Evolutionary conservation across 2,113 vertebrate genomes (phyloP).

Genomic region (Plecotus auritus): DNA sequence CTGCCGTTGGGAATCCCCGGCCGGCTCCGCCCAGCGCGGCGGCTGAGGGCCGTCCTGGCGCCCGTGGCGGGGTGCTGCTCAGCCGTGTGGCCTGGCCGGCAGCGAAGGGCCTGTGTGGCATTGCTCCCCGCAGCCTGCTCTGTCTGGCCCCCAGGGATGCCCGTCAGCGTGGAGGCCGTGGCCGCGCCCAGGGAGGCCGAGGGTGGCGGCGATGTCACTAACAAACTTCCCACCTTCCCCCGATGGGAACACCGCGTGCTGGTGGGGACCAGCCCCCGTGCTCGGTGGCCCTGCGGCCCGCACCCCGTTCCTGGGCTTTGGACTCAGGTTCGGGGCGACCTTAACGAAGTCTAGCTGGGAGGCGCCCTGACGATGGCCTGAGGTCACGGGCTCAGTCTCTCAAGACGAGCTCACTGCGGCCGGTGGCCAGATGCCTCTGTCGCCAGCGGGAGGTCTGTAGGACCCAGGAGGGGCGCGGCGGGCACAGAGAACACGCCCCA

Average conservation of each 20-base stretch:
- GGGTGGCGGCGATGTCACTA: fast-evolving
- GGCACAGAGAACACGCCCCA: too few species aligned
- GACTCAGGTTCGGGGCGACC: slow-evolving; percentile 45
- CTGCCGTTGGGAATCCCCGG: background rate
- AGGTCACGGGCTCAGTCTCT: slow-evolving; percentile 54
- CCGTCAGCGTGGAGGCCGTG: fast-evolving
- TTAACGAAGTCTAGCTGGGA: slow-evolving; percentile 48
- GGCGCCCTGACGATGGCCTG: background rate
- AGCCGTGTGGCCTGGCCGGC: fast-evolving
- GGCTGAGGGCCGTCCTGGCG: too few species aligned
- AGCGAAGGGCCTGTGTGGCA: background rate
- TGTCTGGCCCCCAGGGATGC: background rate
- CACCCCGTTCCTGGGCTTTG: background rate
- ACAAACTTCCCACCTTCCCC: background rate
- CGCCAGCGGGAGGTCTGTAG: too few species aligned
- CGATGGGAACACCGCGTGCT: background rate
- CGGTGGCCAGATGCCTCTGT: too few species aligned
- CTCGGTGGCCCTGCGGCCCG: background rate
- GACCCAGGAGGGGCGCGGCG: too few species aligned
- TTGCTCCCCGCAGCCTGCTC: background rate
- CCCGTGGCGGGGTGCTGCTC: background rate
- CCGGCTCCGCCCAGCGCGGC: too few species aligned
- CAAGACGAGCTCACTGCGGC: background rate
- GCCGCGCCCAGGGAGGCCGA: fast-evolving
- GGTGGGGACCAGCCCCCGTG: background rate